Evolutionary conservation across 2,113 vertebrate species (phyloP).

Genomic region (Leucopsar rothschildi): DNA sequence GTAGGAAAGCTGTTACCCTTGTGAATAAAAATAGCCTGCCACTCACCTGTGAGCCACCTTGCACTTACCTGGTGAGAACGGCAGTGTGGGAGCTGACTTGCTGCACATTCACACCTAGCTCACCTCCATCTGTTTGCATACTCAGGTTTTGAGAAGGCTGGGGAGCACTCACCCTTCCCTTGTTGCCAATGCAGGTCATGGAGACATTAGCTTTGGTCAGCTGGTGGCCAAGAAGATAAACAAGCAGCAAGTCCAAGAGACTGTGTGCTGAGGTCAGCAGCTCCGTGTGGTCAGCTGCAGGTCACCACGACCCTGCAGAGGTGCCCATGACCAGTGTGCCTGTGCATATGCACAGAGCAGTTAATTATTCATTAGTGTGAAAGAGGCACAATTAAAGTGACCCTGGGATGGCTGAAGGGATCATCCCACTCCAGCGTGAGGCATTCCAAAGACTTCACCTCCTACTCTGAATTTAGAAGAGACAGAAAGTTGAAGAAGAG

Average conservation of each 20-base stretch:
- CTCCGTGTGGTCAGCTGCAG: background rate
- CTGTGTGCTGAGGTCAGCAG: slow-evolving; percentile 26
- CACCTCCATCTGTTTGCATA: background rate
- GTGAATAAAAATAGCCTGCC: background rate
- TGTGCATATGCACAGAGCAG: background rate
- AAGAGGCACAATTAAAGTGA: background rate
- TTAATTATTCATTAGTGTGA: slow-evolving; percentile 47
- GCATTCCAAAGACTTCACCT: background rate
- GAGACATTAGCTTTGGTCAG: slow-evolving; percentile 18
- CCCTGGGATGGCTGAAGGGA: background rate
- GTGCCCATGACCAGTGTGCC: background rate
- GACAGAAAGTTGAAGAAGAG: background rate
- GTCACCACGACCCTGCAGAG: slow-evolving; percentile 41
- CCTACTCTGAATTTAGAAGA: background rate
- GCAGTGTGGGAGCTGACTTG: background rate
- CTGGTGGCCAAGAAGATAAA: slow-evolving; percentile 18
- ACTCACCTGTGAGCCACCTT: background rate
- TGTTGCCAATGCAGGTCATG: background rate
- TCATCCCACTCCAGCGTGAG: accelerated
- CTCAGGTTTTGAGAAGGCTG: background rate
- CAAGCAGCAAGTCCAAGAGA: background rate
- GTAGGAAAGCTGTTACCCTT: background rate
- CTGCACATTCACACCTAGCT: background rate
- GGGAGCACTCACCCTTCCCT: background rate
- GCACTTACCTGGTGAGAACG: background rate